Evolutionary conservation across 2,113 vertebrate species (phyloP).

Genomic region (Labeo rohita): DNA sequence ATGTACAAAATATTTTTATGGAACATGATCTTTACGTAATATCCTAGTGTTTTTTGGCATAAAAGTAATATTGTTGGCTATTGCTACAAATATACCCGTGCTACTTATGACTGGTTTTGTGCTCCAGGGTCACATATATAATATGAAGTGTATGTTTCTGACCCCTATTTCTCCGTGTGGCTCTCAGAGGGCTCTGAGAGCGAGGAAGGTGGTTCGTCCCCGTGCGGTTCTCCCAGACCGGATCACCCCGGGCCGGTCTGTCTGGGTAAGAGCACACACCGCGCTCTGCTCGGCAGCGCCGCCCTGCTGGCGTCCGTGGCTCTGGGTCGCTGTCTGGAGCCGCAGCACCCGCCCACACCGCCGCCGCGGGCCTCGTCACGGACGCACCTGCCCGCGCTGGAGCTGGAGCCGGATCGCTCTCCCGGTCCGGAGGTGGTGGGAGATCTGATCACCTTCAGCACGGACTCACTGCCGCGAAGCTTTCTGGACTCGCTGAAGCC

Average conservation of each 20-base stretch:
- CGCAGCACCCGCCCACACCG: slow-evolving; percentile 55
- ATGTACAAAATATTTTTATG: no score
- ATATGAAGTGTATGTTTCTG: background rate
- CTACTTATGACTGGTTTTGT: no score
- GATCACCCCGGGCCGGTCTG: slow-evolving; percentile 60
- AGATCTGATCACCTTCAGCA: slow-evolving; percentile 72
- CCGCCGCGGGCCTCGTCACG: slow-evolving; percentile 67
- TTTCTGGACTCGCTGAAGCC: slow-evolving; percentile 65
- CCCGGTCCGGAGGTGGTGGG: slow-evolving; percentile 63
- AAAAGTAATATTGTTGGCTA: no score
- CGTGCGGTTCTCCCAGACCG: slow-evolving; percentile 64
- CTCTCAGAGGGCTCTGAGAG: slow-evolving; percentile 62
- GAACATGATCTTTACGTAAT: no score
- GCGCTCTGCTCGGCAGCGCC: slow-evolving; percentile 76
- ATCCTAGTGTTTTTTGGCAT: no score
- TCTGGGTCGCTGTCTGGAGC: slow-evolving; percentile 75
- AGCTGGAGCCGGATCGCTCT: slow-evolving; percentile 59
- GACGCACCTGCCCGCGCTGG: slow-evolving; percentile 66
- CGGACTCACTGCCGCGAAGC: slow-evolving; percentile 55
- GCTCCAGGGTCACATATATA: no score
- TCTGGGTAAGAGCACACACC: slow-evolving; percentile 75
- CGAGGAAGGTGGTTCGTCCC: slow-evolving; percentile 66
- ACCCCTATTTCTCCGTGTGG: background rate
- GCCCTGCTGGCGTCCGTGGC: slow-evolving; percentile 82
- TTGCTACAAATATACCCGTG: no score